phyloP scores from a whole-genome alignment of 2,113 vertebrate species.

The Nannobrachium achirus region DNA sequence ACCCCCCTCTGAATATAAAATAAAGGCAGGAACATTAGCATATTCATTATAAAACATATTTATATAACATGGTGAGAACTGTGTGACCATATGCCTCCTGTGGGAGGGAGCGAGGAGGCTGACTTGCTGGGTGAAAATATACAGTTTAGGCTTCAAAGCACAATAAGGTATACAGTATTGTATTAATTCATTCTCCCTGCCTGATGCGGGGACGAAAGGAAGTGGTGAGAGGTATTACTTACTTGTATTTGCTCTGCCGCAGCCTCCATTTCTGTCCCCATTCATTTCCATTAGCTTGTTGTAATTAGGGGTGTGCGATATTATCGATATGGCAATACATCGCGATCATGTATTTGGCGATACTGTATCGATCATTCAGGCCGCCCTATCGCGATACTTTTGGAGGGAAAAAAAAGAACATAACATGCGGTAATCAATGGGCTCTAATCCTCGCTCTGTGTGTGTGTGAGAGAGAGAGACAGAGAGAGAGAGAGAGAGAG shows the following conservation, averaged over 20 bases:
- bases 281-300: slow-evolving; percentile 41
- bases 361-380: no score
- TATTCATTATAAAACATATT: slow-evolving; percentile 72
- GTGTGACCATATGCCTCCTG: slow-evolving; percentile 53
- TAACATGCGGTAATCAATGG: no score
- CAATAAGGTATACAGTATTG: slow-evolving; percentile 63
- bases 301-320: no score
- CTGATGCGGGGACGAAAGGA: slow-evolving; percentile 60
- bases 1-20: slow-evolving; percentile 64
- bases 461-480: no score
- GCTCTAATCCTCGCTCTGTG: no score
- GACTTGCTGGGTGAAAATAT: slow-evolving; percentile 60
- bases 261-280: slow-evolving; percentile 34
- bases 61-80: slow-evolving; percentile 65
- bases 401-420: no score
- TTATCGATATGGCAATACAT: no score
- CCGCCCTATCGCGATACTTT: no score
- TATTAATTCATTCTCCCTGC: slow-evolving; percentile 67
- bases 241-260: slow-evolving; percentile 44
- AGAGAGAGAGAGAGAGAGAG: no score
- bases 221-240: slow-evolving; percentile 41
- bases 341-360: no score
- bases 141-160: slow-evolving; percentile 73
- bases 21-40: slow-evolving; percentile 63
- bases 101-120: slow-evolving; percentile 41